Percentiles rank a stretch among this genome's conserved stretches.
phyloP scores from a whole-genome alignment of 2,888 invertebrate species.

The Drosophila aldrichi region DNA sequence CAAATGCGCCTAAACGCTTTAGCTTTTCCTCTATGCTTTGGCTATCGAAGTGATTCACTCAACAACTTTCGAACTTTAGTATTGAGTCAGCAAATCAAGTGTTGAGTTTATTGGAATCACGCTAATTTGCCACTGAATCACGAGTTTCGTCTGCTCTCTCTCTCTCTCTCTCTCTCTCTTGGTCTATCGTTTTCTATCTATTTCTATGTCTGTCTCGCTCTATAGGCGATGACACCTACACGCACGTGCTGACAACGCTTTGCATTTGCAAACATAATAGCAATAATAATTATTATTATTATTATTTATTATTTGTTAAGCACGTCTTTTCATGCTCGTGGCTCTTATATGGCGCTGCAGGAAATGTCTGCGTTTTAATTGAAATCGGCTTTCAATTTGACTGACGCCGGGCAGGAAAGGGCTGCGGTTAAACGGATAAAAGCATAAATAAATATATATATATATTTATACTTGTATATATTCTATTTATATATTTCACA shows the following conservation, averaged over 20 bases:
- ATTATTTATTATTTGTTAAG: constrained; percentile 16
- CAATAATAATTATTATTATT: constrained; percentile 2
- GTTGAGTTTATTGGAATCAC: constrained; percentile 63
- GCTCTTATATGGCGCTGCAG: constrained; percentile 44
- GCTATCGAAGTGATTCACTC: constrained; percentile 61
- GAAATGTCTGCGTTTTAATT: constrained; percentile 65
- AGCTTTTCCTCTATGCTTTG: constrained; percentile 21
- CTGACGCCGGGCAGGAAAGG: neutral
- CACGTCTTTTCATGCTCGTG: constrained; percentile 33
- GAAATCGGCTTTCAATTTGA: constrained; percentile 26
- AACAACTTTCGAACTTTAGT: constrained; percentile 30
- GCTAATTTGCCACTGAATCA: constrained; percentile 61
- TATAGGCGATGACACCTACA: constrained; percentile 35
- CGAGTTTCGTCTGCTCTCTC: neutral
- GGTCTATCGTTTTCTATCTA: neutral
- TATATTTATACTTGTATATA: neutral
- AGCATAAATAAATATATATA: neutral
- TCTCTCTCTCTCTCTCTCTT: neutral
- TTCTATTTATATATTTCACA: neutral
- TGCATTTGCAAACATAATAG: constrained; percentile 13
- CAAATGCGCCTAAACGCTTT: constrained; percentile 47
- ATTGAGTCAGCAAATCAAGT: constrained; percentile 64
- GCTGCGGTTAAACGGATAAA: neutral
- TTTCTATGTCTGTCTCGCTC: constrained; percentile 5
- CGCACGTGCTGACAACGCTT: constrained; percentile 49